Base-by-base conservation (phyloP, 1,140 invertebrate species). In the Listronotus oregonensis region DNA sequence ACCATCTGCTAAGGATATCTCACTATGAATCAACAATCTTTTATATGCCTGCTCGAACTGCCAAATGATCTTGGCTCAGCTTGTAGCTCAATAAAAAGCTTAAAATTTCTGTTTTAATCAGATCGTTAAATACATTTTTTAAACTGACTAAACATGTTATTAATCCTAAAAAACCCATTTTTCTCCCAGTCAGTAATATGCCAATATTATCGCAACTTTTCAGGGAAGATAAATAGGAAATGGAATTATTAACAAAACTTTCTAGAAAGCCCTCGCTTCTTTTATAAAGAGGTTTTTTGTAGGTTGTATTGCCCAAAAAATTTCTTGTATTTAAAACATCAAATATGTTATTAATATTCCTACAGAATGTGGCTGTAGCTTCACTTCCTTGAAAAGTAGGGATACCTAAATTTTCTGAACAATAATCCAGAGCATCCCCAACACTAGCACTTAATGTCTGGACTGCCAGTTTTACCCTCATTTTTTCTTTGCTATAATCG, bases 1-100 rank as follows among this genome's bases (percentile, higher is more conserved):
- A 1, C 2, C 5, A 27, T 27, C 21, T 27, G 21, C 2, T 1
- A 5, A 27, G 1, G 21, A 3, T 27, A 27, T 27, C 21, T 64
- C 50, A 47, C 9, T 12, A 42, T 39, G 52, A 5, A 64, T 21
- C 9, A 64, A 11, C 14, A 57, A 32, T 18, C 43, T 56, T 21
- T 61, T 69, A 47, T 69, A 69, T 12, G 59, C 59, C 27, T 43
- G 12, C 46, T 64, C 59, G 59, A 80, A 78, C 63, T 80, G 75
- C 27, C 34, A 80, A 32, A 63, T 78, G 77, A 61, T 80, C 77
- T 65, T 79, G 77, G 15, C 68, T 72, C 4, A 79, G 42, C 67
- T 77, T 79, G 61, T 79, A 78, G 2, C 71, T 73, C 34, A 72
- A 34, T 21, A 77, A 51, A 64, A 75, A 75, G 12, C 57, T 31